Conservation (phyloP, 2,113 vertebrate genomes). For the Todiramphus chloris region DNA sequence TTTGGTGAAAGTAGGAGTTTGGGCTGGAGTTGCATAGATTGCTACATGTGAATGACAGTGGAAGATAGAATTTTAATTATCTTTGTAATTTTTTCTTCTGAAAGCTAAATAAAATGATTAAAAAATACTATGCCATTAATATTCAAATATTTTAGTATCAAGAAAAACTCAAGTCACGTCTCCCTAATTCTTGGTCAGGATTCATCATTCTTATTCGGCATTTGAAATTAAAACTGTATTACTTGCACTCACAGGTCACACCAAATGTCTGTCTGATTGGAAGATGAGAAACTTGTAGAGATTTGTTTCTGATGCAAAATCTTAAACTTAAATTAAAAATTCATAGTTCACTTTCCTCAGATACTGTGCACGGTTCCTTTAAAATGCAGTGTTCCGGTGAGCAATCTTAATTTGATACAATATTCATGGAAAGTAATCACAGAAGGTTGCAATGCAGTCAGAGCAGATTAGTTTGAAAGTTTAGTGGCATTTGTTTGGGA, state of each 20-base stretch:
- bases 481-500: constrained; percentile 50
- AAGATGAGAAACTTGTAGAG: not conserved
- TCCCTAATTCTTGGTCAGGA: not conserved
- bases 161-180: not conserved
- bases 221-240: not conserved
- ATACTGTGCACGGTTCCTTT: constrained; percentile 11
- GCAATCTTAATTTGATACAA: constrained; percentile 51
- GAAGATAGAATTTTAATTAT: not conserved
- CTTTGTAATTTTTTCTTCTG: not conserved
- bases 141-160: not conserved
- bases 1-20: constrained; percentile 15
- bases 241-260: not conserved
- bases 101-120: not conserved
- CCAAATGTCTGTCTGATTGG: not conserved
- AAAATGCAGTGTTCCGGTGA: constrained; percentile 47
- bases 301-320: not conserved
- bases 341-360: constrained; percentile 35
- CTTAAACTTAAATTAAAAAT: constrained; percentile 56
- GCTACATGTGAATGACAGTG: not conserved
- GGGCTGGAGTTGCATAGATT: constrained; percentile 26
- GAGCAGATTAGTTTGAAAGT: constrained; percentile 53
- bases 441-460: constrained; percentile 38
- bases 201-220: not conserved
- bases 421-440: constrained; percentile 60
- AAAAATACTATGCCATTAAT: not conserved